A percentile compares a stretch with the other conserved stretches of the same genome.
phyloP scores from a whole-genome alignment of 2,888 invertebrate genomes.

The Agrotis segetum region DNA sequence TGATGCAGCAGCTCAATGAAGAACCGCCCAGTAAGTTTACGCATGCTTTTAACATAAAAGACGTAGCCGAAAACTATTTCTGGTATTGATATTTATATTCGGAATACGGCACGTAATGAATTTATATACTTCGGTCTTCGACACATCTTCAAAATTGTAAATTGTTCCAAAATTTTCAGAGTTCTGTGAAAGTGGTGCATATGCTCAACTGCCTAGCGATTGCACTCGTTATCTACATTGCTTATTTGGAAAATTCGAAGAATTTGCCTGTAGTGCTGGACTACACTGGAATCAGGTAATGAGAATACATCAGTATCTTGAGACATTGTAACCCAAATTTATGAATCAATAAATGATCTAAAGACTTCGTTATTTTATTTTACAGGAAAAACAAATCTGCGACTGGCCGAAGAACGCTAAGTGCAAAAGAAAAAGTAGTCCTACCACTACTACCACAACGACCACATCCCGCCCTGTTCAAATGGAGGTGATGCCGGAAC shows the following conservation, averaged over 20 bases:
- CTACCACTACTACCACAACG: slow-evolving; percentile 71
- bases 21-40: slow-evolving; percentile 57
- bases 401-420: slow-evolving; percentile 94
- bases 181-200: slow-evolving; percentile 91
- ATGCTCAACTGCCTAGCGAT: slow-evolving; percentile 92
- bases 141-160: not conserved
- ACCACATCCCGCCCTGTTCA: slow-evolving; percentile 67
- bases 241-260: slow-evolving; percentile 94
- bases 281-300: slow-evolving; percentile 94
- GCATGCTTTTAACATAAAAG: not conserved
- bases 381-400: slow-evolving; percentile 92
- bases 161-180: slow-evolving; percentile 74
- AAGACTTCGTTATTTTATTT: slow-evolving; percentile 19
- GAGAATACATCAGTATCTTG: not conserved
- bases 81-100: too few relatives aligned
- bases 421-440: slow-evolving; percentile 85
- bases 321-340: not conserved
- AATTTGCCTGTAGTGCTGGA: slow-evolving; percentile 93
- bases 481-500: slow-evolving; percentile 59
- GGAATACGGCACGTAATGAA: too few relatives aligned
- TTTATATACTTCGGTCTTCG: too few relatives aligned
- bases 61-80: too few relatives aligned
- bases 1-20: slow-evolving; percentile 70
- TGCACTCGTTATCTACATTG: slow-evolving; percentile 95
- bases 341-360: not conserved